Percentiles rank a stretch among this genome's conserved stretches.
Evolutionary conservation across 1,140 invertebrate species (phyloP).

Genomic region (Drosophila burlai): DNA sequence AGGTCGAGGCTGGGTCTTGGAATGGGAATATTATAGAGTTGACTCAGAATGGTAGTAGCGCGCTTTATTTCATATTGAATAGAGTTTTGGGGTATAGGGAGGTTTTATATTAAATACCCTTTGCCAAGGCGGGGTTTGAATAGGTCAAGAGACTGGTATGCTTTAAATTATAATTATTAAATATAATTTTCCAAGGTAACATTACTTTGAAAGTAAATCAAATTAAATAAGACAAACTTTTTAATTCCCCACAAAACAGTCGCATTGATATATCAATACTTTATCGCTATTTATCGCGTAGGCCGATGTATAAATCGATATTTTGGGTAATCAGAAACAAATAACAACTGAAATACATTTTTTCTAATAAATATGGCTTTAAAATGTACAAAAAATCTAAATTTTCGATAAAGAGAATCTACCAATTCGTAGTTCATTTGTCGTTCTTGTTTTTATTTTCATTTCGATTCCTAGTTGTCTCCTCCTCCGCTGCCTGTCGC

Average conservation of each 20-base stretch:
- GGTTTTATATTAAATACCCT: constrained; percentile 13
- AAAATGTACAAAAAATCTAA: no score
- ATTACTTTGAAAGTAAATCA: no score
- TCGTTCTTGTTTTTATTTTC: constrained; percentile 14
- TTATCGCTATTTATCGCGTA: no score
- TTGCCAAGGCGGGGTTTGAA: neutral
- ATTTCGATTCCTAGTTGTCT: constrained; percentile 47
- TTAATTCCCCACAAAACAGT: no score
- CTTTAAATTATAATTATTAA: neutral
- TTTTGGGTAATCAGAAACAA: no score
- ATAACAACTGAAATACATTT: no score
- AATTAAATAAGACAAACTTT: no score
- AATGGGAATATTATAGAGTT: constrained; percentile 23
- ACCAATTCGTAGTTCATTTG: neutral
- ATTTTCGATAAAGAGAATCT: neutral
- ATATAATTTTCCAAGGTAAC: no score
- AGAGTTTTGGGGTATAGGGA: constrained; percentile 17
- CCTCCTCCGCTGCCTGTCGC: constrained; percentile 52
- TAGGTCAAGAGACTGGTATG: neutral
- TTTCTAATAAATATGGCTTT: no score
- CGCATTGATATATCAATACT: no score
- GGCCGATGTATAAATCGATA: no score
- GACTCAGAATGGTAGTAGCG: constrained; percentile 73
- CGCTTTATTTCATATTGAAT: constrained; percentile 79
- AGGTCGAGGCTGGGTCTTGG: neutral